A percentile compares a stretch with the other conserved stretches of the same genome.
Evolutionary conservation across 2,888 invertebrate genomes (phyloP).

Genomic region (Escarpia spicata): DNA sequence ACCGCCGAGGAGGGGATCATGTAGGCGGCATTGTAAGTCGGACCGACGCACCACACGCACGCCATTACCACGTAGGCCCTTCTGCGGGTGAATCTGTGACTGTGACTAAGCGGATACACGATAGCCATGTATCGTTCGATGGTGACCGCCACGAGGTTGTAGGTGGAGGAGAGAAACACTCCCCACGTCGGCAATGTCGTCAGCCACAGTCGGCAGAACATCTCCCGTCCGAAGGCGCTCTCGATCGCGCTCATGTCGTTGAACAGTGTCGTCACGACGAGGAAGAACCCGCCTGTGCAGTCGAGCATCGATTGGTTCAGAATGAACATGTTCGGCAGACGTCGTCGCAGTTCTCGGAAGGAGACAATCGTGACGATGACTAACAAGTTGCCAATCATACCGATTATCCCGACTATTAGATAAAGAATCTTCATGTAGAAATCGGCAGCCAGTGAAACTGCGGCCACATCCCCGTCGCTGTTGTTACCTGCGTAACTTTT

Average conservation of each 20-base stretch:
- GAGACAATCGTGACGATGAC: constrained; percentile 33
- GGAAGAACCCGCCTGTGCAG: constrained; percentile 33
- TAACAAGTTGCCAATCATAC: constrained; percentile 35
- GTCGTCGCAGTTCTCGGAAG: constrained; percentile 29
- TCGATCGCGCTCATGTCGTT: not conserved
- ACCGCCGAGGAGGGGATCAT: constrained; percentile 30
- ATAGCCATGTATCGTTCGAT: constrained; percentile 37
- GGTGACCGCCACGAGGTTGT: constrained; percentile 36
- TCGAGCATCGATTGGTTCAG: constrained; percentile 38
- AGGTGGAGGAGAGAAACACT: constrained; percentile 34
- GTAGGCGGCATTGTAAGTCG: constrained; percentile 30
- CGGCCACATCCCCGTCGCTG: not conserved
- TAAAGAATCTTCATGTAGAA: constrained; percentile 27
- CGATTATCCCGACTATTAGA: constrained; percentile 30
- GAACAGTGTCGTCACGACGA: constrained; percentile 31
- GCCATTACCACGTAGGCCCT: constrained; percentile 21
- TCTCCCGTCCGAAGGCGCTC: constrained; percentile 20
- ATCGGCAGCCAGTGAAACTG: not conserved
- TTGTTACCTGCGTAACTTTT: not conserved
- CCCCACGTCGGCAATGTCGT: constrained; percentile 30
- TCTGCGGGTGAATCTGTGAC: constrained; percentile 24
- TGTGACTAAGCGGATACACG: constrained; percentile 37
- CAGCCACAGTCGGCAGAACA: constrained; percentile 36
- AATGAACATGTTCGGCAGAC: constrained; percentile 37
- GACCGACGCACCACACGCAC: constrained; percentile 30